A percentile compares a stretch with the other conserved stretches of the same genome.
These are phyloP conservation scores for Epistrophe grossulariae DNA, from an alignment of 2,888 invertebrate genomes.

Conservation along the genomic window DNA sequence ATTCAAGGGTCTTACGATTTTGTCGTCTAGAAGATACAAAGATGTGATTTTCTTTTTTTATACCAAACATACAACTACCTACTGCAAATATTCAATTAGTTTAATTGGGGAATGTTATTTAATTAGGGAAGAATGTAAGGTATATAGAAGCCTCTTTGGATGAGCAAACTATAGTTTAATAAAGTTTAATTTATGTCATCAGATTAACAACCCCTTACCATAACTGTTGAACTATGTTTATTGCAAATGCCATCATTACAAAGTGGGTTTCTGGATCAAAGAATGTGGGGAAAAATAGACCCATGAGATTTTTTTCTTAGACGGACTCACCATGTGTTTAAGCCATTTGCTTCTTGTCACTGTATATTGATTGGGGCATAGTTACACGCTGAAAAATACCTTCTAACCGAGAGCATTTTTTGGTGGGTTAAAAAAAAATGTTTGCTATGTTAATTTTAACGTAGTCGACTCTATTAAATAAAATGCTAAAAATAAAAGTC, in stretches of 20 bases:
- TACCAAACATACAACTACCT: not conserved
- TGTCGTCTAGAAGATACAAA: slow-evolving; percentile 15
- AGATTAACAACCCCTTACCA: not conserved
- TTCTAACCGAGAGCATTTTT: too few species aligned
- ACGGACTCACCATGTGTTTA: too few species aligned
- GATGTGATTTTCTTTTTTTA: not conserved
- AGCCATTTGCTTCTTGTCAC: too few species aligned
- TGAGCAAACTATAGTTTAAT: not conserved
- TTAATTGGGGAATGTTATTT: slow-evolving; percentile 12
- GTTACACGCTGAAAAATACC: too few species aligned
- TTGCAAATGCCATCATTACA: not conserved
- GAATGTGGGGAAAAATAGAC: too few species aligned
- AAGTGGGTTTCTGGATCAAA: not conserved
- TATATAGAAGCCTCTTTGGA: not conserved
- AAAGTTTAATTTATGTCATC: not conserved
- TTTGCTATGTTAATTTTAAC: too few species aligned
- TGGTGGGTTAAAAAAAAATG: too few species aligned
- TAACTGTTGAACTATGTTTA: not conserved
- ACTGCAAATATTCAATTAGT: slow-evolving; percentile 25
- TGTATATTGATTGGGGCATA: too few species aligned
- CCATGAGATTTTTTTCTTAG: too few species aligned
- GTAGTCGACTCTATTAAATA: too few species aligned
- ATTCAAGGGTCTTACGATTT: slow-evolving; percentile 16
- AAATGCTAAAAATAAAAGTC: too few species aligned
- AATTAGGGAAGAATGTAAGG: not conserved